Percentiles rank a stretch among this genome's conserved stretches.
These are phyloP conservation scores for Phaenicophaeus curvirostris DNA, from an alignment of 2,797 vertebrate genomes.

Conservation along the genomic window DNA sequence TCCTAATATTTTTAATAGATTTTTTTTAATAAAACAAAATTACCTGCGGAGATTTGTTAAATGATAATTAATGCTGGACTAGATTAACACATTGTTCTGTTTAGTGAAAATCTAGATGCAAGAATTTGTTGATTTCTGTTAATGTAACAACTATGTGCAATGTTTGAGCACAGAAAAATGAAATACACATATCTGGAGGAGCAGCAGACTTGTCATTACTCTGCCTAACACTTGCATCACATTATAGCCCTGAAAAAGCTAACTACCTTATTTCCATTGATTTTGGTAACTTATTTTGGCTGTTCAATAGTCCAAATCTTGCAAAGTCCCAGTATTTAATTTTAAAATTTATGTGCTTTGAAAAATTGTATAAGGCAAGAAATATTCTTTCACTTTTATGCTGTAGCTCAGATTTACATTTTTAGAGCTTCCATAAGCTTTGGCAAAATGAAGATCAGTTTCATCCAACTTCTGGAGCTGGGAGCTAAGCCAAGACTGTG, in stretches of 20 bases:
- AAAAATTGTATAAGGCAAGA: constrained; percentile 49
- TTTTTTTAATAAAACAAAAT: neutral
- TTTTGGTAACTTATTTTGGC: constrained; percentile 52
- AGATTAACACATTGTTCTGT: neutral
- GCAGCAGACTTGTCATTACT: constrained; percentile 40
- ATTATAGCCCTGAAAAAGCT: constrained; percentile 20
- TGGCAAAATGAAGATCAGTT: constrained; percentile 67
- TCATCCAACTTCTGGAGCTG: constrained; percentile 75
- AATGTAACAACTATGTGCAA: neutral
- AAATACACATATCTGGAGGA: neutral
- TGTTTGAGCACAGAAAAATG: neutral
- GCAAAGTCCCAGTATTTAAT: neutral
- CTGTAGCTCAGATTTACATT: constrained; percentile 53
- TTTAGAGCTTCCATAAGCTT: constrained; percentile 67
- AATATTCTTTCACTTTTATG: constrained; percentile 47
- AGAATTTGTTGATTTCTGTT: neutral
- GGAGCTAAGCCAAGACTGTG: constrained; percentile 66
- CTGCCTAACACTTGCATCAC: constrained; percentile 42
- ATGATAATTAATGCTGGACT: neutral
- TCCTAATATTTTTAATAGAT: neutral
- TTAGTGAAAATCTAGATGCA: neutral
- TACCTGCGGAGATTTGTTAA: neutral
- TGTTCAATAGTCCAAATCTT: constrained; percentile 14
- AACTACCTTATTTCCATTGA: constrained; percentile 47
- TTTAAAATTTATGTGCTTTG: constrained; percentile 53